Evolutionary conservation across 2,113 vertebrate species (phyloP).

Genomic region (Telmatochromis sp.): DNA sequence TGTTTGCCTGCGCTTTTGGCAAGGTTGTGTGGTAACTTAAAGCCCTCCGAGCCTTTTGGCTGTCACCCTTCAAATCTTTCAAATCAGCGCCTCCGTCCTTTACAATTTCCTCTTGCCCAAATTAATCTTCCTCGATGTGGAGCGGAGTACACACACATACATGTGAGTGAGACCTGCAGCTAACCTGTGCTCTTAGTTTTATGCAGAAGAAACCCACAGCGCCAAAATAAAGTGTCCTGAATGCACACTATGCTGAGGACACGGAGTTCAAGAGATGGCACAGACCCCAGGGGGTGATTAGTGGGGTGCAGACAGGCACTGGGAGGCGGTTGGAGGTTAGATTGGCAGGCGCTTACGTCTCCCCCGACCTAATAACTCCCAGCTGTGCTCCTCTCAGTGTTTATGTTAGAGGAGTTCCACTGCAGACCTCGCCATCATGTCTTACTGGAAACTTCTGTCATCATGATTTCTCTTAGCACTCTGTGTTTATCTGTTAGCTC

Average conservation of each 20-base stretch:
- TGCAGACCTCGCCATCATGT: not conserved
- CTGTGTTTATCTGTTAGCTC: not conserved
- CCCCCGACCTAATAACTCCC: slow-evolving; percentile 59
- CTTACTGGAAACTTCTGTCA: slow-evolving; percentile 29
- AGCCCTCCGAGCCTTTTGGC: not conserved
- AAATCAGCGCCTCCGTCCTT: not conserved
- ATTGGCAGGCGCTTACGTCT: slow-evolving; percentile 40
- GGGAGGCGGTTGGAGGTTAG: slow-evolving; percentile 36
- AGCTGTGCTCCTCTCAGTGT: slow-evolving; percentile 53
- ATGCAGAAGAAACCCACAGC: not conserved
- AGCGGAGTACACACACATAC: not conserved
- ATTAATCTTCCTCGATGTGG: not conserved
- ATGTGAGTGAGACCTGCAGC: not conserved
- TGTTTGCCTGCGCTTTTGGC: not conserved
- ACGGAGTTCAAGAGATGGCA: slow-evolving; percentile 11
- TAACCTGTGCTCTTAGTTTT: not conserved
- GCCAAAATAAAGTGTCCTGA: not conserved
- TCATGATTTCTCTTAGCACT: not conserved
- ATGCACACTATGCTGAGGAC: not conserved
- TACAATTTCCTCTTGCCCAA: not conserved
- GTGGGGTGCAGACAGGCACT: slow-evolving; percentile 12
- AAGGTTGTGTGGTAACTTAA: not conserved
- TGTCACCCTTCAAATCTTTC: not conserved
- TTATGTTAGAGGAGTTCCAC: slow-evolving; percentile 37
- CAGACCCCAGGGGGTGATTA: slow-evolving; percentile 19